These are phyloP conservation scores for Trogon melanurus DNA, from an alignment of 2,113 vertebrate genomes.

Conservation along the genomic window DNA sequence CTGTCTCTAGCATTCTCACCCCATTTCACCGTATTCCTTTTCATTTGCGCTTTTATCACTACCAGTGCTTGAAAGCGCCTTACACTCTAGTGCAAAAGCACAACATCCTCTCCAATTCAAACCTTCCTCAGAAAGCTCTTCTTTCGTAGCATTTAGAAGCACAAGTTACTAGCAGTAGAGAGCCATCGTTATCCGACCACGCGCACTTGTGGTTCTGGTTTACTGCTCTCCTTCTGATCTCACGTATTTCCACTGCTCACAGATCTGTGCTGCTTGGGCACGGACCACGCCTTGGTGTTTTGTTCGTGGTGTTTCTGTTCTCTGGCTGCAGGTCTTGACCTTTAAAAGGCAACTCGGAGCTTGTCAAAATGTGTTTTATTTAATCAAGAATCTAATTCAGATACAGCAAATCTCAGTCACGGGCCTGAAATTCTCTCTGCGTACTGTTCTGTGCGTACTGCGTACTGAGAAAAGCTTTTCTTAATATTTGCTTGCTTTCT, in stretches of 20 bases:
- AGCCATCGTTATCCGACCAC: neutral
- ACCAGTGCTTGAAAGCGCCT: neutral
- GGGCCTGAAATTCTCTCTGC: neutral
- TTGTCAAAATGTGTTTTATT: constrained; percentile 22
- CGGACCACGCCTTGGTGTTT: neutral
- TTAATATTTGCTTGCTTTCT: neutral
- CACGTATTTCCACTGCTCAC: neutral
- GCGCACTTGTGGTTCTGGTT: neutral
- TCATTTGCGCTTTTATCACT: neutral
- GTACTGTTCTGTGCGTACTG: too few species aligned
- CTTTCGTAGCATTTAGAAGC: neutral
- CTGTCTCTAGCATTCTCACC: neutral
- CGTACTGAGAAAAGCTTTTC: neutral
- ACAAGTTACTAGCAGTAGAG: neutral
- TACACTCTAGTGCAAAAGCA: neutral
- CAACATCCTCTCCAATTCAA: neutral
- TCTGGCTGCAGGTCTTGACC: neutral
- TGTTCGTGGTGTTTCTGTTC: neutral
- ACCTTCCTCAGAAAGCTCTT: neutral
- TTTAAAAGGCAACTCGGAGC: constrained; percentile 13
- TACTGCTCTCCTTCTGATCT: neutral
- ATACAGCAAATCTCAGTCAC: neutral
- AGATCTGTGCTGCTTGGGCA: neutral
- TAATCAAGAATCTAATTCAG: neutral
- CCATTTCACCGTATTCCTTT: neutral